Evolutionary conservation across 2,797 vertebrate species (phyloP), one percentile per base, ranked within the genome.

Genomic region (Syngnathus rostellatus): DNA sequence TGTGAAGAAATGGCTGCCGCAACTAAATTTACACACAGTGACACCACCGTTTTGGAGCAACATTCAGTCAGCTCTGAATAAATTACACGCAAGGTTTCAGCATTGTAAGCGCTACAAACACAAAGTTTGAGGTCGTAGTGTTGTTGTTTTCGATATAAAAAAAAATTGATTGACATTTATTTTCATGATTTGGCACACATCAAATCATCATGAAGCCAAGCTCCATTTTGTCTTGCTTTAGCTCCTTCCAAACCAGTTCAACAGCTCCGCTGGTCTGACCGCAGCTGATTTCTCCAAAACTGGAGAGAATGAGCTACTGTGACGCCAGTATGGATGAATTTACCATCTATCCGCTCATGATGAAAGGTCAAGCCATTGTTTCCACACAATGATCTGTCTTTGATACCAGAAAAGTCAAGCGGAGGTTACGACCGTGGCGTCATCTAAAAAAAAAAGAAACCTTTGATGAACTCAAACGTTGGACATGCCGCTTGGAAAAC

Each of bases 401-500:
- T 72, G 73, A 79, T 71, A 68, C 17, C 31, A 62, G 21, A 11
- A 68, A 72, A 81, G 82, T 83, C 80, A 76, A 66, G 68, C 72
- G 37, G 73, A 79, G 87, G 83, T 85, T 87, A 84, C 72, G 67
- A 65, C 65, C 71, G 64, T 68, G 74, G 67, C 75, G 79, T 85
- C 11, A 43, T 72, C 64, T 58, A 51, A 66, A 43, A 62, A 43
- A 62, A 62, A 77, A 81, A 80, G 51, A 23, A 23, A 23, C 74
- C 78, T 85, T 83, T 84, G 83, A 88, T 86, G 80, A 86, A 80
- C 72, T 83, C 68, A 51, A 65, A 65, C 67, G 68, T 77, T 79
- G 68, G 70, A 77, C 76, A 71, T 59, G 64, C 81, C 81, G 72
- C 70, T 77, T 64, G 62, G 40, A 78, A 72, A 69, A 73, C 31